Percentiles rank a stretch among this genome's conserved stretches.
These are phyloP conservation scores for Tragelaphus imberbis DNA, from an alignment of 2,113 vertebrate genomes.

Conservation along the genomic window DNA sequence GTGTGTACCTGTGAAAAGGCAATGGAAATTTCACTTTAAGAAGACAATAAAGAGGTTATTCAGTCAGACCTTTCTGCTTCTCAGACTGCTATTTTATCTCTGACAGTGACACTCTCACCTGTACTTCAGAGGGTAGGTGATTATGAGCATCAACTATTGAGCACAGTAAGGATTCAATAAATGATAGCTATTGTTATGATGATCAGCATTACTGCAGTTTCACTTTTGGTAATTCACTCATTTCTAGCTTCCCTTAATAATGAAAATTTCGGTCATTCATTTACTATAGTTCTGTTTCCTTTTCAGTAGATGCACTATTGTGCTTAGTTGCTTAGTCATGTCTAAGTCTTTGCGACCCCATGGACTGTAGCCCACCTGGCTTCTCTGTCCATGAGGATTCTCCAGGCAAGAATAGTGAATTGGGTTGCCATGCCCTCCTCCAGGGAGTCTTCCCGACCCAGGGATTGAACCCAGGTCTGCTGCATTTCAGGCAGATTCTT, in stretches of 20 bases:
- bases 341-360: background rate
- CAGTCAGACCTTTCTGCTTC: constrained; percentile 27
- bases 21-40: constrained; percentile 29
- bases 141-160: background rate
- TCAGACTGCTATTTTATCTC: constrained; percentile 28
- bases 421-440: background rate
- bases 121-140: background rate
- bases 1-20: background rate
- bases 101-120: background rate
- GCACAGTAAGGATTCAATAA: background rate
- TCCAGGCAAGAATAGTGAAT: background rate
- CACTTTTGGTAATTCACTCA: background rate
- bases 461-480: background rate
- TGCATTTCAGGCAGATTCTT: background rate
- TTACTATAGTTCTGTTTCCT: background rate
- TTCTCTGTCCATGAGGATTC: background rate
- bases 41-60: constrained; percentile 50
- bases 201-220: background rate
- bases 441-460: background rate
- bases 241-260: constrained; percentile 32
- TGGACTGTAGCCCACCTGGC: background rate
- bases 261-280: background rate
- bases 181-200: background rate
- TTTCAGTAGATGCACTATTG: background rate
- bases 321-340: background rate